These are phyloP conservation scores for Halictus quadricinctus DNA, from an alignment of 2,888 invertebrate genomes.

Conservation along the genomic window DNA sequence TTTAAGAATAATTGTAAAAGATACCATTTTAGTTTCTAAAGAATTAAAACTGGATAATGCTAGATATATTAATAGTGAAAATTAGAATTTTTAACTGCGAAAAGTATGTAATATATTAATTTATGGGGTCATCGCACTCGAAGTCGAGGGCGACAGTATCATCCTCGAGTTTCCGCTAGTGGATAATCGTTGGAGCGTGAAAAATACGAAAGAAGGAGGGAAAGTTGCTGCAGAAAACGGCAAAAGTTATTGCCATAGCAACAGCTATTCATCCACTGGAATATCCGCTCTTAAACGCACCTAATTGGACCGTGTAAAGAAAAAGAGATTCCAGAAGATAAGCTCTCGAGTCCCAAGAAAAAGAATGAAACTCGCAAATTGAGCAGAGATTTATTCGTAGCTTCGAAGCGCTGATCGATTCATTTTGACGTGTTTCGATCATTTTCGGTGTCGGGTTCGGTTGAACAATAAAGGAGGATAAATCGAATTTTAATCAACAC, in stretches of 20 bases:
- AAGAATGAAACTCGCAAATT: neutral
- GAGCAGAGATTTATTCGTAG: neutral
- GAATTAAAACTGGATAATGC: neutral
- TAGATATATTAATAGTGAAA: neutral
- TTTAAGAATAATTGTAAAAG: too few species aligned
- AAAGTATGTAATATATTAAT: neutral
- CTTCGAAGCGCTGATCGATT: too few species aligned
- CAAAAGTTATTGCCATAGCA: neutral
- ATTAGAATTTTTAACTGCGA: neutral
- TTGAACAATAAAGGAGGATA: neutral
- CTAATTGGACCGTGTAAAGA: neutral
- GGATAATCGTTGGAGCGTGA: neutral
- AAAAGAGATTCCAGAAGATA: neutral
- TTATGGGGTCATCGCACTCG: neutral
- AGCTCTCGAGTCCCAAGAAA: neutral
- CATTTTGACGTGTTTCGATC: neutral
- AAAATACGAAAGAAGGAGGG: neutral
- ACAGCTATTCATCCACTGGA: neutral
- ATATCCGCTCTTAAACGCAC: neutral
- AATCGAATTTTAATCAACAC: slow-evolving; percentile 35
- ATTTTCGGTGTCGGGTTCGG: neutral
- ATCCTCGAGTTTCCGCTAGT: neutral
- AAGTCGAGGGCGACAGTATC: neutral
- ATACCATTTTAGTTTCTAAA: too few species aligned
- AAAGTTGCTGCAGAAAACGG: neutral